phyloP scores from a whole-genome alignment of 2,888 invertebrate genomes.

The Mythimna pallens region DNA sequence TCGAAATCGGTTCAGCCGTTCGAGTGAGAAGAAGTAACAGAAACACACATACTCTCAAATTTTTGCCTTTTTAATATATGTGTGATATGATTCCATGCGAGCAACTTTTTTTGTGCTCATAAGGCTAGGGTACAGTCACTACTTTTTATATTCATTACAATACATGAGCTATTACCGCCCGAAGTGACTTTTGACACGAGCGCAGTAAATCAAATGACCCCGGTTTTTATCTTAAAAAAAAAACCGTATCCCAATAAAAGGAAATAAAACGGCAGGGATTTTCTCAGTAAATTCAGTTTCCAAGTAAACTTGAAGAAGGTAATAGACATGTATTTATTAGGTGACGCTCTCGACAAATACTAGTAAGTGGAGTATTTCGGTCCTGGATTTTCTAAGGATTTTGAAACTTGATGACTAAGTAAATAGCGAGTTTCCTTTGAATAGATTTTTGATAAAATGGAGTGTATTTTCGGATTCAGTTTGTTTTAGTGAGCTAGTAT shows the following conservation, averaged over 20 bases:
- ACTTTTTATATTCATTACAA: slow-evolving; percentile 19
- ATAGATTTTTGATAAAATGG: not conserved
- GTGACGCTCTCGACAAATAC: slow-evolving; percentile 54
- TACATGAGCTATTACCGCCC: slow-evolving; percentile 42
- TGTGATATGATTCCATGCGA: not conserved
- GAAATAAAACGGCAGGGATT: slow-evolving; percentile 71
- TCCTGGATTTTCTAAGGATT: slow-evolving; percentile 1
- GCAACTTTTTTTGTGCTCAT: too few species aligned
- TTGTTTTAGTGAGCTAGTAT: too few species aligned
- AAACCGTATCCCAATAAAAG: slow-evolving; percentile 68
- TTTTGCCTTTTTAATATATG: too few species aligned
- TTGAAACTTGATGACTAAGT: slow-evolving; percentile 24
- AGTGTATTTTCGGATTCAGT: not conserved
- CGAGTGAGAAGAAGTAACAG: too few species aligned
- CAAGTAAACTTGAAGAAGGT: slow-evolving; percentile 74
- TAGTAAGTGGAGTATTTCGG: slow-evolving; percentile 24
- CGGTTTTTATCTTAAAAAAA: slow-evolving; percentile 73
- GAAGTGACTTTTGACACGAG: slow-evolving; percentile 66
- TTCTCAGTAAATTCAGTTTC: slow-evolving; percentile 73
- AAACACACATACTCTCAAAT: too few species aligned
- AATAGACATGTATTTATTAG: slow-evolving; percentile 82
- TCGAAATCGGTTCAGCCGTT: too few species aligned
- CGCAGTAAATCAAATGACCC: slow-evolving; percentile 76
- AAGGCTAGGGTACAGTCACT: not conserved
- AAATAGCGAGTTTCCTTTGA: slow-evolving; percentile 23